A percentile compares a stretch with the other conserved stretches of the same genome.
These are phyloP conservation scores for Campoplex nolae DNA, from an alignment of 2,888 invertebrate species.

Conservation along the genomic window DNA sequence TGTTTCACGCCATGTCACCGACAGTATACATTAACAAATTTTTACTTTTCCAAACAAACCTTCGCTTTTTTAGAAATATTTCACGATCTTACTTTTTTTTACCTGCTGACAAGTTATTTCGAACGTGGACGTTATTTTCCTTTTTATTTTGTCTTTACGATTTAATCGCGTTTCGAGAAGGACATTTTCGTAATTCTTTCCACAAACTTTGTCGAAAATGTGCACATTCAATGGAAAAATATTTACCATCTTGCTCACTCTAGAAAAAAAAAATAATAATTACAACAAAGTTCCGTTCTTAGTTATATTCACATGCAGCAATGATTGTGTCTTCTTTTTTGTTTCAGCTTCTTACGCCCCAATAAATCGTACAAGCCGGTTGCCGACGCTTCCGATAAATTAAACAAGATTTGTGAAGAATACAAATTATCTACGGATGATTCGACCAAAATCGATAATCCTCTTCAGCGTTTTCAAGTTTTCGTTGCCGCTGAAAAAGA, in stretches of 20 bases:
- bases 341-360: slow-evolving; percentile 90
- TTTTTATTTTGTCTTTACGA: too few relatives aligned
- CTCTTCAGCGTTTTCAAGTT: slow-evolving; percentile 88
- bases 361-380: slow-evolving; percentile 91
- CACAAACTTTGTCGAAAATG: too few relatives aligned
- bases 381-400: slow-evolving; percentile 87
- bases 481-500: slow-evolving; percentile 89
- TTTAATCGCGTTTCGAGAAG: too few relatives aligned
- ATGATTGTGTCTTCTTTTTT: slow-evolving; percentile 70
- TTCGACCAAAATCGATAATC: slow-evolving; percentile 85
- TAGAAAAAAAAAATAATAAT: neutral
- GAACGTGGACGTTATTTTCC: too few relatives aligned
- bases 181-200: too few relatives aligned
- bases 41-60: too few relatives aligned
- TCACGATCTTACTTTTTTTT: too few relatives aligned
- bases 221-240: too few relatives aligned
- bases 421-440: slow-evolving; percentile 85
- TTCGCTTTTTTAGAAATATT: too few relatives aligned
- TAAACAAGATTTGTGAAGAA: slow-evolving; percentile 87
- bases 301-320: neutral
- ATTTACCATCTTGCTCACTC: neutral
- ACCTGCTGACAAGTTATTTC: too few relatives aligned
- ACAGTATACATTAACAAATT: too few relatives aligned
- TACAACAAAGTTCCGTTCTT: neutral
- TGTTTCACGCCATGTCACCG: too few relatives aligned